Evolutionary conservation across 2,797 vertebrate genomes (phyloP).

Genomic region (Parambassis ranga): DNA sequence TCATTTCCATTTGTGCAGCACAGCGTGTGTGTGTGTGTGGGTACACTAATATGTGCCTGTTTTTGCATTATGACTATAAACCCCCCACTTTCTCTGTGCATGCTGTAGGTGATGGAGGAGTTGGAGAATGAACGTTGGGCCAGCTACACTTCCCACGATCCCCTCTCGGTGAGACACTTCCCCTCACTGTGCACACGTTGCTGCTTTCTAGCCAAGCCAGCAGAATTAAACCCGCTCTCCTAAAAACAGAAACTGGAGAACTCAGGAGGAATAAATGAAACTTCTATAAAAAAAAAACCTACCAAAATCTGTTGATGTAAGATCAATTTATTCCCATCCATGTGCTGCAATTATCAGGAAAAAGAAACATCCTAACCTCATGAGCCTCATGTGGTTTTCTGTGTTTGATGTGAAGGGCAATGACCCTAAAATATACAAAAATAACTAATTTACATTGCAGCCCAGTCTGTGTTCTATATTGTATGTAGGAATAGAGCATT

Average conservation of each 20-base stretch:
- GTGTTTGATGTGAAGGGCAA: too few species aligned
- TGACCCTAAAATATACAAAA: too few species aligned
- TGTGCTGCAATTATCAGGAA: too few species aligned
- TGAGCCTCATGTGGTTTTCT: too few species aligned
- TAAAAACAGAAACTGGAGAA: slow-evolving; percentile 1
- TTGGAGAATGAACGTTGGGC: slow-evolving; percentile 97
- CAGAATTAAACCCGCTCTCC: neutral
- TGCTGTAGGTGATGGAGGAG: slow-evolving; percentile 97
- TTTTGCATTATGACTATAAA: slow-evolving; percentile 29
- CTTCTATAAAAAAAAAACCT: too few species aligned
- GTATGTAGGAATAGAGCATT: too few species aligned
- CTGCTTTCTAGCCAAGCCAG: slow-evolving; percentile 32
- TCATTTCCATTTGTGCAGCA: neutral
- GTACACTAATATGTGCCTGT: too few species aligned
- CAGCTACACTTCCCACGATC: slow-evolving; percentile 88
- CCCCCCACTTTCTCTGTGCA: slow-evolving; percentile 61
- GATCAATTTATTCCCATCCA: too few species aligned
- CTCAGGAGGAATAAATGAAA: neutral
- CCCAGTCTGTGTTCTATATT: too few species aligned
- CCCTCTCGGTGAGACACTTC: slow-evolving; percentile 85
- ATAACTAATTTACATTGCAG: too few species aligned
- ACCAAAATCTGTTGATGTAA: too few species aligned
- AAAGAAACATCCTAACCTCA: too few species aligned
- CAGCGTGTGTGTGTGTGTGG: neutral
- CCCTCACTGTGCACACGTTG: slow-evolving; percentile 35